Conservation (phyloP, 2,113 vertebrate genomes). For the Fregata magnificens region DNA sequence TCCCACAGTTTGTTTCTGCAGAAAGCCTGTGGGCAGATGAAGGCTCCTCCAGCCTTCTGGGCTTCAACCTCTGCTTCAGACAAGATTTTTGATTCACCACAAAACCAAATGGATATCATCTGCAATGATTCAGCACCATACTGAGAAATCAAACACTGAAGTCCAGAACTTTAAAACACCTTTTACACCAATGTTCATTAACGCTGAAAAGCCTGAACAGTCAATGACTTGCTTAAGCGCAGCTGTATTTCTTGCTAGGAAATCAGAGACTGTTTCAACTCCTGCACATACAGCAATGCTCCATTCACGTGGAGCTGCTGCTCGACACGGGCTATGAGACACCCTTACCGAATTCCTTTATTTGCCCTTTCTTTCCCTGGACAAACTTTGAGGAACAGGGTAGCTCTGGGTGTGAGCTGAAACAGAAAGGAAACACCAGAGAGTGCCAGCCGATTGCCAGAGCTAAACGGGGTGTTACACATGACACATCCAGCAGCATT, state of each 20-base stretch:
- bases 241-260: not conserved
- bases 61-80: not conserved
- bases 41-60: not conserved
- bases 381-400: not conserved
- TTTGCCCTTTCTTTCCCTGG: not conserved
- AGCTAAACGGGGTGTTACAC: not conserved
- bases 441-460: not conserved
- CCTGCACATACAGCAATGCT: not conserved
- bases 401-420: not conserved
- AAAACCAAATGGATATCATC: not conserved
- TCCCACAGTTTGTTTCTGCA: fast-evolving
- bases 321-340: not conserved
- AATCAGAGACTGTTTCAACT: not conserved
- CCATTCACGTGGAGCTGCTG: not conserved
- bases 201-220: not conserved
- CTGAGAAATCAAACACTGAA: not conserved
- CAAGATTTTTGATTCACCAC: not conserved
- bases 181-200: too few relatives aligned
- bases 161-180: not conserved
- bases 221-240: not conserved
- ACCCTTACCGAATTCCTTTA: not conserved
- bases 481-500: not conserved
- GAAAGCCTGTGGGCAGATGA: not conserved
- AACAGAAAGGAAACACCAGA: not conserved
- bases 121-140: not conserved